Conservation (phyloP, 2,888 invertebrate species). For the Phortica magna region DNA sequence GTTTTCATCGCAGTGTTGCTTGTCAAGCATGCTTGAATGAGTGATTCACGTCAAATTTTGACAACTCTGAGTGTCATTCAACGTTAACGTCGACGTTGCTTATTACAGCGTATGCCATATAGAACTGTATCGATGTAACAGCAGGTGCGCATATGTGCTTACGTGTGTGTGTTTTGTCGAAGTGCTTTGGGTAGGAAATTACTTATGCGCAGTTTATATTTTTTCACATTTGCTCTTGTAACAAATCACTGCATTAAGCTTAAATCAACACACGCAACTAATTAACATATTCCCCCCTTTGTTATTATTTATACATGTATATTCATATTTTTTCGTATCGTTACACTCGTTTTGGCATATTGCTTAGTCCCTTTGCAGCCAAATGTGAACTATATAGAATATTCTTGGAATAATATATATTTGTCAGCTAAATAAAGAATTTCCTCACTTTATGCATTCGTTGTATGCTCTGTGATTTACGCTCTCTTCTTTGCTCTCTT, state of each 20-base stretch:
- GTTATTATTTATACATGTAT: neutral
- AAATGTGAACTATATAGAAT: neutral
- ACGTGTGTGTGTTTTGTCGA: no score
- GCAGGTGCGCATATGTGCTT: no score
- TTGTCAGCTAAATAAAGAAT: neutral
- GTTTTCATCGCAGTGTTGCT: neutral
- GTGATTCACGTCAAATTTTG: slow-evolving; percentile 67
- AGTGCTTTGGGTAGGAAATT: no score
- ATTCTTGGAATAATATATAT: neutral
- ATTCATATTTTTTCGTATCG: neutral
- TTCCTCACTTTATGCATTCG: no score
- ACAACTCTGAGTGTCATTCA: neutral
- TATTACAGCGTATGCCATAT: no score
- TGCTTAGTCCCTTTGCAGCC: neutral
- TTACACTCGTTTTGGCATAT: neutral
- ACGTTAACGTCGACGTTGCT: neutral
- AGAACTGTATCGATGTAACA: no score
- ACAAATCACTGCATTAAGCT: neutral
- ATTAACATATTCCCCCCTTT: neutral
- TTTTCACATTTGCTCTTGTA: neutral
- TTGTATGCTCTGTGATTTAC: neutral
- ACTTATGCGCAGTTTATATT: no score
- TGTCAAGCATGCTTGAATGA: slow-evolving; percentile 61
- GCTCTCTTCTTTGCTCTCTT: neutral
- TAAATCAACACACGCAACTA: neutral